phyloP scores from a whole-genome alignment of 2,888 invertebrate genomes.

The Hydroisotoma schaefferi region DNA sequence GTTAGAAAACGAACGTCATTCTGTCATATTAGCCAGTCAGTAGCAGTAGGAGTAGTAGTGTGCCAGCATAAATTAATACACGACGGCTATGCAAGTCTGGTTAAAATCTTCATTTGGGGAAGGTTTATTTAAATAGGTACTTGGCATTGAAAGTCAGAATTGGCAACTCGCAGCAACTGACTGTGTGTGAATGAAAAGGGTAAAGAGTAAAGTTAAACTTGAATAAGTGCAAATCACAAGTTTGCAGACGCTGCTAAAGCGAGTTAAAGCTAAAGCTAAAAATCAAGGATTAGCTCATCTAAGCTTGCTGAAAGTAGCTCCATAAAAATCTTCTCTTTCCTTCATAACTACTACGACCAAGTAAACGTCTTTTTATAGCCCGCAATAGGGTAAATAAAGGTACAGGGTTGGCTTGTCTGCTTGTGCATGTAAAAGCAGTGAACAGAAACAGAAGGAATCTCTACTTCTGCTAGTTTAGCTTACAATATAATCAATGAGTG shows the following conservation, averaged over 20 bases:
- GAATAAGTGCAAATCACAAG: background rate
- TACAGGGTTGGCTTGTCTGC: too few relatives aligned
- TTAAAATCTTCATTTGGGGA: background rate
- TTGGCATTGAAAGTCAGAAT: constrained; percentile 17
- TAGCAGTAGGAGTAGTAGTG: too few relatives aligned
- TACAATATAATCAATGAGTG: too few relatives aligned
- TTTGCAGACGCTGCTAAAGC: background rate
- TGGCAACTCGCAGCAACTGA: constrained; percentile 10
- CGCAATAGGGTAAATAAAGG: background rate
- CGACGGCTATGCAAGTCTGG: too few relatives aligned
- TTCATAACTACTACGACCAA: background rate
- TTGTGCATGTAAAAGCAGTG: too few relatives aligned
- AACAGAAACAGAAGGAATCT: too few relatives aligned
- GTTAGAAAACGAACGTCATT: too few relatives aligned
- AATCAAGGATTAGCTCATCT: background rate
- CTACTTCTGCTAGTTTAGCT: too few relatives aligned
- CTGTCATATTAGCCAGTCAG: too few relatives aligned
- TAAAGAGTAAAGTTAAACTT: background rate
- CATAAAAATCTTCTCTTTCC: background rate
- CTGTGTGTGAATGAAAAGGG: constrained; percentile 5
- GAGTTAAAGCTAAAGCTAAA: background rate
- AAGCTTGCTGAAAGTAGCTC: background rate
- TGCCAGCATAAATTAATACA: too few relatives aligned
- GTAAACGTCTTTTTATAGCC: constrained; percentile 5
- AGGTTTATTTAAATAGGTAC: constrained; percentile 5